phyloP scores from a whole-genome alignment of 2,888 invertebrate species.

The Anodontia alba region DNA sequence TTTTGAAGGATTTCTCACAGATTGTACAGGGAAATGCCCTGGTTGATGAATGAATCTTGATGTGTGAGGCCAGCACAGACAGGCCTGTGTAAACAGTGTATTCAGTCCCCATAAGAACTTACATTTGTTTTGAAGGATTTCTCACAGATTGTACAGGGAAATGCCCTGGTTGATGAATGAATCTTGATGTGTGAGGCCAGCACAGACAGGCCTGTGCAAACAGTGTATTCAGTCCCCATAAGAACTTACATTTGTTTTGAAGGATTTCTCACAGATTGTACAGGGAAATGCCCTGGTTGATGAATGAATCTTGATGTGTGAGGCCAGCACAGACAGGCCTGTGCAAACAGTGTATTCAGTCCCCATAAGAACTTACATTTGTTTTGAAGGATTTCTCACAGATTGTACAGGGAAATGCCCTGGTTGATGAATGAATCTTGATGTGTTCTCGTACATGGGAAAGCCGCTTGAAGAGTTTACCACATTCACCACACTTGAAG shows the following conservation, averaged over 20 bases:
- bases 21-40: constrained; percentile 78
- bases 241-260: constrained; percentile 81
- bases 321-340: no score
- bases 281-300: constrained; percentile 80
- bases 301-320: constrained; percentile 82
- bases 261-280: constrained; percentile 78
- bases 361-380: constrained; percentile 72
- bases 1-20: constrained; percentile 82
- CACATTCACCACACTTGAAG: constrained; percentile 84
- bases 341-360: no score
- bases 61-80: no score
- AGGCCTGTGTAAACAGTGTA: no score
- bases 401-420: constrained; percentile 78
- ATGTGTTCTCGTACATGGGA: constrained; percentile 83
- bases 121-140: constrained; percentile 83
- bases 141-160: constrained; percentile 78
- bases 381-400: constrained; percentile 83
- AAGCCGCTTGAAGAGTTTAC: constrained; percentile 83
- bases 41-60: constrained; percentile 79
- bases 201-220: no score
- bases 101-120: no score
- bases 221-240: no score
- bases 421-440: constrained; percentile 78
- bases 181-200: constrained; percentile 82
- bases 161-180: constrained; percentile 79